Conservation (phyloP, 2,888 invertebrate species). For the Fissipunctia ypsillon region DNA sequence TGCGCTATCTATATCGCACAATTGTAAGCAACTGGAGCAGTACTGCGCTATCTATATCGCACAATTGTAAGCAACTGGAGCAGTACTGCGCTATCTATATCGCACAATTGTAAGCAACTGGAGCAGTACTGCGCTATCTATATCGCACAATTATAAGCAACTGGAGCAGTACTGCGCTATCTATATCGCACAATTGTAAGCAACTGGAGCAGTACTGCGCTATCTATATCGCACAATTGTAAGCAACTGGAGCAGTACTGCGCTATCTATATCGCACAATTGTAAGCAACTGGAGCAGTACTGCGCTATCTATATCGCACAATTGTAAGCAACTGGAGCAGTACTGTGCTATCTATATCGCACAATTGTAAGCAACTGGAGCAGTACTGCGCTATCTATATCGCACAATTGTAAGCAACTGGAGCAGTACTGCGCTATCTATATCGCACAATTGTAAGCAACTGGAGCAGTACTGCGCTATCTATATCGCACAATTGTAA, state of each 20-base stretch:
- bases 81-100: not conserved
- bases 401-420: constrained; percentile 7
- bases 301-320: not conserved
- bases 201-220: constrained; percentile 1
- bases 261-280: not conserved
- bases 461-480: constrained; percentile 2
- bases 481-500: constrained; percentile 5
- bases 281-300: constrained; percentile 11
- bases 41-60: not conserved
- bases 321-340: constrained; percentile 18
- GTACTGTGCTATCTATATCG: not conserved
- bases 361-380: constrained; percentile 19
- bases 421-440: constrained; percentile 1
- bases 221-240: constrained; percentile 1
- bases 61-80: constrained; percentile 19
- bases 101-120: constrained; percentile 9
- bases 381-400: not conserved
- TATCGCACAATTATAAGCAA: constrained; percentile 3
- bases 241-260: constrained; percentile 10
- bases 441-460: constrained; percentile 2
- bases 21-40: constrained; percentile 10
- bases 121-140: not conserved
- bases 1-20: not conserved
- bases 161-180: constrained; percentile 5
- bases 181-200: constrained; percentile 1